phyloP scores from a whole-genome alignment of 2,797 vertebrate species.

The Gymnothorax reevesii region DNA sequence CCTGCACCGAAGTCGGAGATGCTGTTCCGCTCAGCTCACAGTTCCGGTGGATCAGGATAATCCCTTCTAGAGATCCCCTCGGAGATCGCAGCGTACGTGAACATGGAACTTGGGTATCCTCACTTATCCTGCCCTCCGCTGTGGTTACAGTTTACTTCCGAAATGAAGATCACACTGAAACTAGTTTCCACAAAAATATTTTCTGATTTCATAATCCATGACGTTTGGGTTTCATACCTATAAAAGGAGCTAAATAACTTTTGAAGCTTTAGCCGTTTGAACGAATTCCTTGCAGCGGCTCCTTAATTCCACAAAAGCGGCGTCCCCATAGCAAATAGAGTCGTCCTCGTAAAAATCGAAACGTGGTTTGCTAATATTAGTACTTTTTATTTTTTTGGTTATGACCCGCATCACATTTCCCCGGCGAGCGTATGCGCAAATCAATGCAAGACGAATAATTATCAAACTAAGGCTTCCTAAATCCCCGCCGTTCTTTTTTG shows the following conservation, averaged over 20 bases:
- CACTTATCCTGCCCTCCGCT: conserved; percentile 36
- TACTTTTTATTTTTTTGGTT: background rate
- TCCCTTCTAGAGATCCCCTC: conserved; percentile 14
- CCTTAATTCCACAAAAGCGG: conserved; percentile 46
- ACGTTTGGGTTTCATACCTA: conserved; percentile 26
- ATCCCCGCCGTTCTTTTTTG: conserved; percentile 18
- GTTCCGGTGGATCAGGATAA: conserved; percentile 11
- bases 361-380: background rate
- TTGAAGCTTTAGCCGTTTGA: conserved; percentile 49
- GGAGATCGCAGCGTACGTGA: conserved; percentile 8
- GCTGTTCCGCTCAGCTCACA: conserved; percentile 13
- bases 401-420: background rate
- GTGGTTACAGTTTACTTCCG: conserved; percentile 8
- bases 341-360: background rate
- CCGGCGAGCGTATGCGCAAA: background rate
- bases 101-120: conserved; percentile 21
- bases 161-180: background rate
- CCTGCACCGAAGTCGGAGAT: conserved; percentile 26
- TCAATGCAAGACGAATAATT: background rate
- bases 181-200: background rate
- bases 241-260: conserved; percentile 54
- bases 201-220: conserved; percentile 40
- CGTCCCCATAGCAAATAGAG: conserved; percentile 26
- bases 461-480: background rate
- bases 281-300: conserved; percentile 32